phyloP scores from a whole-genome alignment of 2,113 vertebrate genomes.

The Thamnophis sirtalis region DNA sequence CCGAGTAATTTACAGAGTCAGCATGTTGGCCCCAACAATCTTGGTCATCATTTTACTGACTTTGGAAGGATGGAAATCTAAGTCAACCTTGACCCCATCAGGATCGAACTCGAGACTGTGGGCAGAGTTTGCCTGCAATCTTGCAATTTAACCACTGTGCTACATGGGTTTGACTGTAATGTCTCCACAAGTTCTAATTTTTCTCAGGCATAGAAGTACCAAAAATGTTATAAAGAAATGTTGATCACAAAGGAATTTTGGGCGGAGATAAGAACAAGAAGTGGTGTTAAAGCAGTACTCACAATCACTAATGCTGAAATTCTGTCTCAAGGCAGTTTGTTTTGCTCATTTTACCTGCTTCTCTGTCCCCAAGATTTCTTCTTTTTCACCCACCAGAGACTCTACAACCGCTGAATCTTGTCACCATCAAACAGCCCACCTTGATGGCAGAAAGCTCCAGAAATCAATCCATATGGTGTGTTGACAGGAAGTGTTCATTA shows the following conservation, averaged over 20 bases:
- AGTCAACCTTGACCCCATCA: not conserved
- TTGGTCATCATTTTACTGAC: not conserved
- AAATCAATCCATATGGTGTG: conserved; percentile 45
- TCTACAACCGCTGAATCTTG: conserved; percentile 9
- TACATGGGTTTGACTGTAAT: not conserved
- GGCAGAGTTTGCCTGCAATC: not conserved
- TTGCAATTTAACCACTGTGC: not conserved
- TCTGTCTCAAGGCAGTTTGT: not conserved
- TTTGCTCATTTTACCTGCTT: not conserved
- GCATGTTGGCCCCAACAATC: not conserved
- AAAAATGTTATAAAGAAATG: conserved; percentile 33
- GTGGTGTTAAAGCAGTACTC: not conserved
- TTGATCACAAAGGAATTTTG: conserved; percentile 28
- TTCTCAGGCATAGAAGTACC: conserved; percentile 26
- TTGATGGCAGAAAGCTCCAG: conserved; percentile 47
- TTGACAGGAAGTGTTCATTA: too few species aligned
- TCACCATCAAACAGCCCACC: conserved; percentile 33
- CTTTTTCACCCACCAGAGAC: not conserved
- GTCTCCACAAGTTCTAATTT: conserved; percentile 2
- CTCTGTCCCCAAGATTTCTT: not conserved
- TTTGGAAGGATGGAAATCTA: not conserved
- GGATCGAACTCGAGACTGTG: not conserved
- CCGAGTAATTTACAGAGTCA: not conserved
- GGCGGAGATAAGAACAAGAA: not conserved
- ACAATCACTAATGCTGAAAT: not conserved